phyloP scores from a whole-genome alignment of 1,140 invertebrate species.

The Parapsyche elsis region DNA sequence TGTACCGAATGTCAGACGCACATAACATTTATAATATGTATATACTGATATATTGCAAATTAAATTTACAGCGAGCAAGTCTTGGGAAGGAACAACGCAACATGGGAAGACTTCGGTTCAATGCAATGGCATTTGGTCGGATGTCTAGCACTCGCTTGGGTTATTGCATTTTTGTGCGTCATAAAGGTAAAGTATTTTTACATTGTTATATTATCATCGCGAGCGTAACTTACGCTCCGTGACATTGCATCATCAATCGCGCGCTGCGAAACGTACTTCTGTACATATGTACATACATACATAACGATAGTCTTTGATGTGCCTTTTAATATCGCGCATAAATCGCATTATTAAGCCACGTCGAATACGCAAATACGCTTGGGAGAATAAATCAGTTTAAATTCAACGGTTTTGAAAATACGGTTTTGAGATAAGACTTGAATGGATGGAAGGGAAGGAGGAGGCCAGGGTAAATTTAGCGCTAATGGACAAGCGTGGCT shows the following conservation, averaged over 20 bases:
- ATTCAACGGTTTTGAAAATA: conserved; percentile 11
- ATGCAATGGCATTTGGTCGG: conserved; percentile 79
- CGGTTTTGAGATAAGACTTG: not conserved
- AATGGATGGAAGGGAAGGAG: not conserved
- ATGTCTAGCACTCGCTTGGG: conserved; percentile 77
- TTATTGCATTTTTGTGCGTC: conserved; percentile 79
- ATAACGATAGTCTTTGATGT: too few relatives aligned
- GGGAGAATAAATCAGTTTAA: not conserved
- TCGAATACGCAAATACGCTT: not conserved
- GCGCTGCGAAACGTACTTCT: too few relatives aligned
- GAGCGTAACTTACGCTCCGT: too few relatives aligned
- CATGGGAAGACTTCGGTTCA: conserved; percentile 74
- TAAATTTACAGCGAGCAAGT: conserved; percentile 71
- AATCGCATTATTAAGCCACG: too few relatives aligned
- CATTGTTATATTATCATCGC: too few relatives aligned
- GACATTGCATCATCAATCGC: too few relatives aligned
- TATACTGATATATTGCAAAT: not conserved
- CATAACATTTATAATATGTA: too few relatives aligned
- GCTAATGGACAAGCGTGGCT: conserved; percentile 38
- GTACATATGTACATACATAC: too few relatives aligned
- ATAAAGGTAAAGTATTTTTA: conserved; percentile 62
- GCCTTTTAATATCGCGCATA: too few relatives aligned
- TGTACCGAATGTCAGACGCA: too few relatives aligned
- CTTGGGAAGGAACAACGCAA: conserved; percentile 67
- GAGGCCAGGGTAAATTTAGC: conserved; percentile 32